These are phyloP conservation scores for Cataglyphis hispanica DNA, from an alignment of 1,140 invertebrate species.

Conservation along the genomic window DNA sequence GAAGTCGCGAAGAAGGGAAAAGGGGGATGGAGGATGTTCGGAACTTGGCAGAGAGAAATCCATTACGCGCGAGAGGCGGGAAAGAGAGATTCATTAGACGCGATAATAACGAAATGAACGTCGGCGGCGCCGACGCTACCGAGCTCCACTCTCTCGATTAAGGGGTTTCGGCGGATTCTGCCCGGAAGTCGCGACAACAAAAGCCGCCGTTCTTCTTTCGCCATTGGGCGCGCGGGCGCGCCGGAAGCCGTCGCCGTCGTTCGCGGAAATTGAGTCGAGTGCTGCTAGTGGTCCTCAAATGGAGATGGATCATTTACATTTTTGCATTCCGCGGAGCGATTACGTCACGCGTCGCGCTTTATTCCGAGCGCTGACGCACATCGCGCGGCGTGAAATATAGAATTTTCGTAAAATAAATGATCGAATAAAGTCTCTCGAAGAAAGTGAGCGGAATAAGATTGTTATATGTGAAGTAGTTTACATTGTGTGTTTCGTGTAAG, in stretches of 20 bases:
- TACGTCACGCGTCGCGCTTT: neutral
- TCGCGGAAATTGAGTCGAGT: constrained; percentile 55
- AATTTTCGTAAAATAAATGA: neutral
- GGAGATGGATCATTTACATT: constrained; percentile 58
- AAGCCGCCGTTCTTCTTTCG: constrained; percentile 64
- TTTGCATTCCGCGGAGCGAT: neutral
- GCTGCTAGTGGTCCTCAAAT: neutral
- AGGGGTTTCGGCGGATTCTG: constrained; percentile 49
- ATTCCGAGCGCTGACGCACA: neutral
- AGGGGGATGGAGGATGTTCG: constrained; percentile 40
- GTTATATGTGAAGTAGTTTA: too few species aligned
- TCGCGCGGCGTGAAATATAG: neutral
- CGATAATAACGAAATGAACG: constrained; percentile 81
- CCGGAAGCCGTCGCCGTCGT: constrained; percentile 6
- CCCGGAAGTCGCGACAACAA: constrained; percentile 58
- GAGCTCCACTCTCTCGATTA: constrained; percentile 66
- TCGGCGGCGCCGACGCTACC: constrained; percentile 66
- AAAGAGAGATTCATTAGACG: constrained; percentile 79
- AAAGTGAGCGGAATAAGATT: neutral
- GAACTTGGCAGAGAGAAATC: constrained; percentile 78
- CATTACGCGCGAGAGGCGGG: constrained; percentile 71
- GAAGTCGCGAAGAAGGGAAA: constrained; percentile 26
- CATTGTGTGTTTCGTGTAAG: too few species aligned
- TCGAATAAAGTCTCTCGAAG: neutral
- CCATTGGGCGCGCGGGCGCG: constrained; percentile 35